Percentiles rank a stretch among this genome's conserved stretches.
Conservation (phyloP, 2,797 vertebrate genomes). For the Eremophila alpestris region DNA sequence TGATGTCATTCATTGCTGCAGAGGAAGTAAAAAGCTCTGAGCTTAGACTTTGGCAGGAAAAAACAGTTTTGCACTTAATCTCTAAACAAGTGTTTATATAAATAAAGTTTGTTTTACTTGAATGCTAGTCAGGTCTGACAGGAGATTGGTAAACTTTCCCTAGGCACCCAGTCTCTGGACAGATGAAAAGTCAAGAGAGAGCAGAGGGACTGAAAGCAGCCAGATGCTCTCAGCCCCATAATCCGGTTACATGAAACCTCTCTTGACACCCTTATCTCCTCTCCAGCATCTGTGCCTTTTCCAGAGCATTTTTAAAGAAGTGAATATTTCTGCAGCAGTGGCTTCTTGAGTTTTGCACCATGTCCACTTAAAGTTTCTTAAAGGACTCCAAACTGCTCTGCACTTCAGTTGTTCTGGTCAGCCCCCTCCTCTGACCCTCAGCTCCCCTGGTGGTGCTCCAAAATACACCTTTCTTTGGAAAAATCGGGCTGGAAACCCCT, state of each 20-base stretch:
- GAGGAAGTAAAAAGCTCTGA: conserved; percentile 35
- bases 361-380: not conserved
- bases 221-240: not conserved
- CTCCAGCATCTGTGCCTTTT: not conserved
- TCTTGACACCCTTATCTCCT: not conserved
- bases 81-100: conserved; percentile 50
- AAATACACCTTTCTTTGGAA: not conserved
- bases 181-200: not conserved
- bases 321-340: not conserved
- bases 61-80: conserved; percentile 55
- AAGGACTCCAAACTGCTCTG: not conserved
- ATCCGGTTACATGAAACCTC: not conserved
- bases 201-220: not conserved
- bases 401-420: not conserved
- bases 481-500: not conserved
- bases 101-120: conserved; percentile 40
- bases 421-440: not conserved
- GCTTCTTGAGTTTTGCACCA: not conserved
- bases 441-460: not conserved
- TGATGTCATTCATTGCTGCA: conserved; percentile 35
- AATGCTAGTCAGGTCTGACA: not conserved
- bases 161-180: not conserved
- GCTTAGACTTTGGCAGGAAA: conserved; percentile 35
- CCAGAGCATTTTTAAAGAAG: not conserved
- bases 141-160: not conserved